A percentile compares a stretch with the other conserved stretches of the same genome.
phyloP scores from a whole-genome alignment of 2,888 invertebrate species.

The Agrotis clavis region DNA sequence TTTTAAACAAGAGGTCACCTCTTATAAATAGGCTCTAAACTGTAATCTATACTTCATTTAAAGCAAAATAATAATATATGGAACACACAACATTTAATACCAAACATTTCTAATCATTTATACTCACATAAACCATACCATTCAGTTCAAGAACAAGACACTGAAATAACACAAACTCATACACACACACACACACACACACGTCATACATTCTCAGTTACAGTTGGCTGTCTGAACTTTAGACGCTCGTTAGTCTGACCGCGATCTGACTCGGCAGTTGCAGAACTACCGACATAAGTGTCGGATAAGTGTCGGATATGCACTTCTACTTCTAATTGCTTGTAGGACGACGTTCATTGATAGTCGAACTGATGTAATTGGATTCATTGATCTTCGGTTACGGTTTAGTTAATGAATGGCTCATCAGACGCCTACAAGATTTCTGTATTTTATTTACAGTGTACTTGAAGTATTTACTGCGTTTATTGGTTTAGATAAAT shows the following conservation, averaged over 20 bases:
- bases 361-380: slow-evolving; percentile 47
- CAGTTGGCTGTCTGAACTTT: slow-evolving; percentile 53
- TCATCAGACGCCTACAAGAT: too few relatives aligned
- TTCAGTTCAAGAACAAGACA: slow-evolving; percentile 14
- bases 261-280: slow-evolving; percentile 54
- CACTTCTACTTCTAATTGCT: slow-evolving; percentile 60
- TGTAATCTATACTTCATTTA: not conserved
- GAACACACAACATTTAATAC: not conserved
- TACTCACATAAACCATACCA: not conserved
- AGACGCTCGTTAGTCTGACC: slow-evolving; percentile 63
- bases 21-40: too few relatives aligned
- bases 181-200: not conserved
- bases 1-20: too few relatives aligned
- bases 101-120: not conserved
- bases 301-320: slow-evolving; percentile 55
- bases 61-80: not conserved
- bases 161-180: slow-evolving; percentile 15
- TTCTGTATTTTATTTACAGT: too few relatives aligned
- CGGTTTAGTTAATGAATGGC: slow-evolving; percentile 9
- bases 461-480: not conserved
- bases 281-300: slow-evolving; percentile 42
- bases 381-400: slow-evolving; percentile 40
- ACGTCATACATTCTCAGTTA: slow-evolving; percentile 34
- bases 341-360: slow-evolving; percentile 49
- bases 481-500: too few relatives aligned